Base-by-base conservation (phyloP, 2,888 invertebrate species). In the Xylophagus ater region DNA sequence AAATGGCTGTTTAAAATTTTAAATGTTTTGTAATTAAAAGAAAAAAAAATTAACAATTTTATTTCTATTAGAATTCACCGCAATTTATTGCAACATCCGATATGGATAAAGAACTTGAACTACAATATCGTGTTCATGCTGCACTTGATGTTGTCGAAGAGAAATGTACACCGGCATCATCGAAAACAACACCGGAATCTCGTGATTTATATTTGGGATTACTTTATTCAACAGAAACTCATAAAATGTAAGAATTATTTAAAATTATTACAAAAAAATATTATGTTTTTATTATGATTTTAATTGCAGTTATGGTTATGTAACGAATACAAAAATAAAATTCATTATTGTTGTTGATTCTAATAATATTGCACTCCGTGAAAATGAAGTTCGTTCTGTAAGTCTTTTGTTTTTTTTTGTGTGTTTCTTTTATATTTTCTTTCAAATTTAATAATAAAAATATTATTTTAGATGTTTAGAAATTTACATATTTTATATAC, bases 281-380 rank as follows among this genome's bases (percentile, higher is more conserved):
- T 53, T 17, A 25, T 3, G 2, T 24, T 10, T 14, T 20, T 12
- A 13, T 14, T 25, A 30, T 18, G 10, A 15, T 12, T 12, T 4
- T 28, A 14, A 21, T 37, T 19, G 7, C 50, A 88, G 87, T 52
- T 88, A 85, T 68, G 96, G 96, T 2, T 96, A 93, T 66, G 89
- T 93, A 7, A 94, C 94, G n/a, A 96, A 94, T 57, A 94, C 94
- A 0, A 86, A 85, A 68, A 83, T 94, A 7, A 96, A 96, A 63
- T 81, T 96, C 57, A 82, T 96, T 6, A 79, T 96, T 42, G 85
- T 94, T 21, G 81, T 93, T 2, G 92, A 92, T 62, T 86, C 90
- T 0, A 79, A 84, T 14, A 92, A 90, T 56, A 80, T 84, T 44
- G 78, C 83, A 12, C 69, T 93, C 30, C 68, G 94, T 45, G 94